A percentile compares a stretch with the other conserved stretches of the same genome.
Evolutionary conservation across 2,888 invertebrate species (phyloP).

Genomic region (Drosophila cracens): DNA sequence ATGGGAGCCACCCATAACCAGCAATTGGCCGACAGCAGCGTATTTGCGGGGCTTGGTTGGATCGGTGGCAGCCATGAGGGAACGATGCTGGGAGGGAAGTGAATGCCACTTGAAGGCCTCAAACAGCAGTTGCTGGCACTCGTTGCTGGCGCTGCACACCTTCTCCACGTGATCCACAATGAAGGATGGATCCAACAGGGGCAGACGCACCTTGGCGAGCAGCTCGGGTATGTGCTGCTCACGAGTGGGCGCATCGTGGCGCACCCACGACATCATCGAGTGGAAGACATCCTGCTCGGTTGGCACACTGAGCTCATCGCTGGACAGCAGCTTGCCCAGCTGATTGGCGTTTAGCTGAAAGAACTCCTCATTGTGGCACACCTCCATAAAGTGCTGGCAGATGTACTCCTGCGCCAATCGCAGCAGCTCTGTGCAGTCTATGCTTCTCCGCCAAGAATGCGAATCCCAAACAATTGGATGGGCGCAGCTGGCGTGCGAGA

Average conservation of each 20-base stretch:
- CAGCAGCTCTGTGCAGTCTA: slow-evolving; percentile 92
- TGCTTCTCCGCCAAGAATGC: slow-evolving; percentile 96
- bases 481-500: slow-evolving; percentile 91
- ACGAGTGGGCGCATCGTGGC: slow-evolving; percentile 90
- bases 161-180: slow-evolving; percentile 94
- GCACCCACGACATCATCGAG: slow-evolving; percentile 94
- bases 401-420: slow-evolving; percentile 94
- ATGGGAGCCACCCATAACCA: slow-evolving; percentile 91
- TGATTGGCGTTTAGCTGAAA: slow-evolving; percentile 89
- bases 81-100: slow-evolving; percentile 91
- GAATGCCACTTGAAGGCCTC: slow-evolving; percentile 97
- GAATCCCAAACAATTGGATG: slow-evolving; percentile 97
- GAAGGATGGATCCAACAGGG: slow-evolving; percentile 94
- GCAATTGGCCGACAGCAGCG: slow-evolving; percentile 87
- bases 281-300: slow-evolving; percentile 96
- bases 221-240: slow-evolving; percentile 90
- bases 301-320: slow-evolving; percentile 96
- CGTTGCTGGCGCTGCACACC: slow-evolving; percentile 87
- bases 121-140: slow-evolving; percentile 94
- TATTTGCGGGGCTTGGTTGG: slow-evolving; percentile 95
- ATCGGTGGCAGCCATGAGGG: slow-evolving; percentile 89
- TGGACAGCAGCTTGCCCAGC: slow-evolving; percentile 91
- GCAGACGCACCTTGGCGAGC: slow-evolving; percentile 92
- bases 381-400: slow-evolving; percentile 92
- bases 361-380: slow-evolving; percentile 85